These are phyloP conservation scores for Leucosticte australis DNA, from an alignment of 2,113 vertebrate genomes.

Conservation along the genomic window DNA sequence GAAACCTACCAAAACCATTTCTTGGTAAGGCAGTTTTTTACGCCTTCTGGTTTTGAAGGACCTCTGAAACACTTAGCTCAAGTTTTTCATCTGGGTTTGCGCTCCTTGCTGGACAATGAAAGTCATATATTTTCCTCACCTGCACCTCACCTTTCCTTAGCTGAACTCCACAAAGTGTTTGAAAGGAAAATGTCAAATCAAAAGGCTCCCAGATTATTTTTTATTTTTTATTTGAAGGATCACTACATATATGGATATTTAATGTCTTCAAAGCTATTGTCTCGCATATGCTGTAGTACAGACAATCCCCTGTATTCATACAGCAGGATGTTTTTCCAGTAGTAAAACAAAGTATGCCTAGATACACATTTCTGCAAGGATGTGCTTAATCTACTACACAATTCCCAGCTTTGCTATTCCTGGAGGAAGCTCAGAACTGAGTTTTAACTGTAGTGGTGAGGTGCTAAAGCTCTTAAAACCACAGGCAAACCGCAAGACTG, in stretches of 20 bases:
- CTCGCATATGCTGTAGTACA: not conserved
- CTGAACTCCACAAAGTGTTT: not conserved
- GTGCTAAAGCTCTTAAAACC: not conserved
- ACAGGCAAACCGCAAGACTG: not conserved
- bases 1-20: not conserved
- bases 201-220: not conserved
- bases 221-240: not conserved
- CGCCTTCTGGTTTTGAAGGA: not conserved
- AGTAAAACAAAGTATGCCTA: not conserved
- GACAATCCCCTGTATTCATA: not conserved
- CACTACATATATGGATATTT: not conserved
- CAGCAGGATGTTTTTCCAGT: not conserved
- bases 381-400: not conserved
- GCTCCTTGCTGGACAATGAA: not conserved
- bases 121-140: not conserved
- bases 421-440: not conserved
- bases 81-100: not conserved
- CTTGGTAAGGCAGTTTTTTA: not conserved
- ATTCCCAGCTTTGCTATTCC: not conserved
- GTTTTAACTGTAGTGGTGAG: not conserved
- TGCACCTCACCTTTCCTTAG: too few relatives aligned
- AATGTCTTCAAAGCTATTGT: not conserved
- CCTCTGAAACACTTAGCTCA: not conserved
- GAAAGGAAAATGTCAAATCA: not conserved
- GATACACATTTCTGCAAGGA: not conserved